Conservation (phyloP, 2,113 vertebrate species). For the Rissa tridactyla region DNA sequence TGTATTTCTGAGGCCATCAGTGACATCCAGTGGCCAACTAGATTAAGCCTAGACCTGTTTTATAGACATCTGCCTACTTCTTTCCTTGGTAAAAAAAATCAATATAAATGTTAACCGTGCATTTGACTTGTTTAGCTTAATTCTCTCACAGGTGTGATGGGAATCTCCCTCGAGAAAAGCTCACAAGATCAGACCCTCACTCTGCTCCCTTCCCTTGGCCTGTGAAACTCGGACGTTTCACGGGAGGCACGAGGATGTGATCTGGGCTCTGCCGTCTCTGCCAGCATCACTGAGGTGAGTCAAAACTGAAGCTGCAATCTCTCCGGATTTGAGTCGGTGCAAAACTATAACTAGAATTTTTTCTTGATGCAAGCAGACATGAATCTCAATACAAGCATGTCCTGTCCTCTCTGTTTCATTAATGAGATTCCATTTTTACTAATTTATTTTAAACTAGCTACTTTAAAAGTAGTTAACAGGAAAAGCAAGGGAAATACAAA, state of each 20-base stretch:
- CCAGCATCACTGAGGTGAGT: neutral
- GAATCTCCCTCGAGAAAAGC: neutral
- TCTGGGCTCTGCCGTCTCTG: neutral
- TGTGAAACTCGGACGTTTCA: neutral
- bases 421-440: neutral
- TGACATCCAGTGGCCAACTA: slow-evolving; percentile 73
- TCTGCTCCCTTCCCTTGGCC: neutral
- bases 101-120: neutral
- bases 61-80: slow-evolving; percentile 13
- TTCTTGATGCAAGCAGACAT: neutral
- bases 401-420: neutral
- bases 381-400: neutral
- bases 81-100: neutral
- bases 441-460: neutral
- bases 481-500: neutral
- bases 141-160: neutral
- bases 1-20: slow-evolving; percentile 68
- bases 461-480: neutral
- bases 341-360: neutral
- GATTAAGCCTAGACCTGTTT: slow-evolving; percentile 39
- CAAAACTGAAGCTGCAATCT: neutral
- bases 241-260: neutral
- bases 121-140: neutral
- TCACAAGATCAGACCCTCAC: neutral
- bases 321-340: neutral